Conservation (phyloP, 2,797 vertebrate genomes). For the Galagoides demidoff region DNA sequence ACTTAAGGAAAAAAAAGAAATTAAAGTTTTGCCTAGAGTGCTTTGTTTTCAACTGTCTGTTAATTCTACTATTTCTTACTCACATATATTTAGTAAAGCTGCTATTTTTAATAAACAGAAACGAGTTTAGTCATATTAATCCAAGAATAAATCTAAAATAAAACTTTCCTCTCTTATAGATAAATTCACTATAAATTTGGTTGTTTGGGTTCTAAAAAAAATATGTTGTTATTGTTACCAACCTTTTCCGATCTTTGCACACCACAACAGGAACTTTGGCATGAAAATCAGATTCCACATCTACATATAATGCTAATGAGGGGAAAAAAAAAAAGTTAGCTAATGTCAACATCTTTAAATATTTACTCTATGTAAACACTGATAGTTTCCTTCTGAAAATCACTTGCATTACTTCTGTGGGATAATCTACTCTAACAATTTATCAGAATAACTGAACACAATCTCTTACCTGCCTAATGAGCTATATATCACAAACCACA, state of each 20-base stretch:
- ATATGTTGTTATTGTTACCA: constrained; percentile 69
- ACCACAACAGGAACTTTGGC: constrained; percentile 99
- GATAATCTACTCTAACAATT: constrained; percentile 17
- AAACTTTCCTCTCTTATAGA: constrained; percentile 40
- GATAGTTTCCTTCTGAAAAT: constrained; percentile 51
- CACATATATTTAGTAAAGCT: constrained; percentile 12
- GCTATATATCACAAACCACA: constrained; percentile 50
- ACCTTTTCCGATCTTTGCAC: constrained; percentile 95
- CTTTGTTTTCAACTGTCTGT: neutral
- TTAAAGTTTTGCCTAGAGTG: neutral
- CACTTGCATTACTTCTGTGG: constrained; percentile 45
- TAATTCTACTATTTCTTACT: constrained; percentile 52
- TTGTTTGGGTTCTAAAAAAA: neutral
- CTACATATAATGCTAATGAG: constrained; percentile 91
- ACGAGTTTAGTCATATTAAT: constrained; percentile 24
- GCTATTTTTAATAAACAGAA: constrained; percentile 48
- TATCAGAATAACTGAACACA: constrained; percentile 41
- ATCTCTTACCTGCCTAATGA: constrained; percentile 51
- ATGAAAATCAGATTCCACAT: constrained; percentile 99
- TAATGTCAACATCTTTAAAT: constrained; percentile 52
- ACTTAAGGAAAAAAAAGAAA: constrained; percentile 42
- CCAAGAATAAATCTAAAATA: constrained; percentile 48
- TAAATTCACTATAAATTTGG: neutral
- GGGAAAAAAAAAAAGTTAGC: constrained; percentile 60
- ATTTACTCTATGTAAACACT: constrained; percentile 50